Evolutionary conservation across 2,888 invertebrate species (phyloP), one percentile per base, ranked within the genome.

Genomic region (Listrodromus nycthemerus): DNA sequence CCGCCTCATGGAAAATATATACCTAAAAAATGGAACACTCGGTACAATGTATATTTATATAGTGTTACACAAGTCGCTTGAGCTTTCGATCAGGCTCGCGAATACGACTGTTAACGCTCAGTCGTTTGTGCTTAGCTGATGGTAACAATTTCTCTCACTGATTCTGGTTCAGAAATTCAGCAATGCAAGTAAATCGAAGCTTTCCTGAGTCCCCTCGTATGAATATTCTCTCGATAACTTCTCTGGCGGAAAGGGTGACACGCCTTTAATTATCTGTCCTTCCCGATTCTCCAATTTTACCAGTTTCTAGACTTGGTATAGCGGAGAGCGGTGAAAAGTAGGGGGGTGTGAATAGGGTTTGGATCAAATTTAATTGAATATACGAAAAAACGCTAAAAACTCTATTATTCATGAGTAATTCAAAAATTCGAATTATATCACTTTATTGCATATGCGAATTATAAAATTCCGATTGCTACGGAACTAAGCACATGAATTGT

Each of bases 221-320:
- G 5, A 6, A 30, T 33, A 50, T 73, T 84, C 52, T 80, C 77
- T 52, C 75, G 77, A 76, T 58, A 66, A 69, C 66, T 41, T 82
- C 71, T 80, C 80, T 77, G 61, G 66, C 66, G 55, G 63, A 74
- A 41, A 41, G 37, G 52, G 27, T 69, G 45, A 33, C 69, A 33
- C 33, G 24, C 48, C 63, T 79, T 79, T 82, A 79, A 79, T 83
- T 83, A 83, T 83, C 71, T 74, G 80, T 76, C 74, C 79, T 84
- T 83, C 71, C 69, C 67, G 70, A 77, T 76, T 84, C 80, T 71
- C 75, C 6, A 37, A 37, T 37, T 8, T 37, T 37, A 37, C 37
- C 41, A 0, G 41, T 45, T 16, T 45, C 16, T 1, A 13, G 16
- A 2, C 16, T 37, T 10, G 37, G 2, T 37, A 30, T 30, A 30